A percentile compares a stretch with the other conserved stretches of the same genome.
These are phyloP conservation scores for Zaprionus nigranus DNA, from an alignment of 1,140 invertebrate species.

Conservation along the genomic window DNA sequence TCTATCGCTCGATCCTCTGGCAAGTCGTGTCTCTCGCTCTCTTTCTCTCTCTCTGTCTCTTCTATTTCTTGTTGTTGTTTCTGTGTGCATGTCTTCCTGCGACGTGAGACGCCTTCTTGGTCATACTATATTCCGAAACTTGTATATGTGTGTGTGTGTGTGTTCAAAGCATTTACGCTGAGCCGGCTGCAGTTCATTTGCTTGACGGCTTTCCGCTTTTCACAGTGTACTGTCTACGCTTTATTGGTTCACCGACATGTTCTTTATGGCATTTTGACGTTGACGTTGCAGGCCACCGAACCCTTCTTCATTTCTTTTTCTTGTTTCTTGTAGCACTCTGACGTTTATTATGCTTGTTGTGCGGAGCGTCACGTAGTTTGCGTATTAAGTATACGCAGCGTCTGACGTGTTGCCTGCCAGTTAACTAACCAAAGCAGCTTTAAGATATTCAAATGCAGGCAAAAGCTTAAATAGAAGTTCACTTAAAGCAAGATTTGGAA, in stretches of 20 bases:
- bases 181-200: constrained; percentile 65
- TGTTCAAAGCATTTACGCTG: constrained; percentile 15
- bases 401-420: constrained; percentile 61
- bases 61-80: constrained; percentile 9
- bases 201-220: constrained; percentile 26
- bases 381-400: constrained; percentile 67
- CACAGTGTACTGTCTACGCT: constrained; percentile 58
- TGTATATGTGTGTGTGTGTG: neutral
- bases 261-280: constrained; percentile 75
- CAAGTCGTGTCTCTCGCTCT: neutral
- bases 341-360: constrained; percentile 77
- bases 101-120: constrained; percentile 27
- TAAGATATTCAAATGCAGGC: constrained; percentile 30
- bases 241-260: constrained; percentile 76
- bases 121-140: constrained; percentile 4
- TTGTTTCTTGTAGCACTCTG: constrained; percentile 40
- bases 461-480: neutral
- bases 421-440: constrained; percentile 46
- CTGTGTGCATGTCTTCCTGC: constrained; percentile 32
- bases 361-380: constrained; percentile 59
- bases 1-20: constrained; percentile 31
- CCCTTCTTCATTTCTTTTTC: constrained; percentile 51
- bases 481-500: neutral
- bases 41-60: neutral
- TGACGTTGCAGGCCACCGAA: constrained; percentile 62